phyloP scores from a whole-genome alignment of 2,113 vertebrate species.

The Macrotus californicus region DNA sequence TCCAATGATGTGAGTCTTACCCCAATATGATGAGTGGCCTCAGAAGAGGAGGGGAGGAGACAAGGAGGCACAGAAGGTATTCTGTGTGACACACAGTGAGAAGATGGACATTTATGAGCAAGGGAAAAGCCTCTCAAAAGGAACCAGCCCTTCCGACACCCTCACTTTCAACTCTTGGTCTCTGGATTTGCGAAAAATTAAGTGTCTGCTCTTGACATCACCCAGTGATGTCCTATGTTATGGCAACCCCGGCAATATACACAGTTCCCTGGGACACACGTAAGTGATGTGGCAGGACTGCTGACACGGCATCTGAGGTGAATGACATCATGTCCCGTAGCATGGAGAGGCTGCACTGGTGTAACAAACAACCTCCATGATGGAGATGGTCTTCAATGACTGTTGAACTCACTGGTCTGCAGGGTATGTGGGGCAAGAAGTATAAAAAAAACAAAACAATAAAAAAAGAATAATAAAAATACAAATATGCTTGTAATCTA shows the following conservation, averaged over 20 bases:
- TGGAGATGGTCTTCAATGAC: neutral
- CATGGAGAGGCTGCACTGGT: neutral
- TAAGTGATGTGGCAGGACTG: neutral
- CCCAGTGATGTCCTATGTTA: neutral
- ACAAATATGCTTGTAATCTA: neutral
- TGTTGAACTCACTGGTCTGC: no score
- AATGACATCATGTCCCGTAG: no score
- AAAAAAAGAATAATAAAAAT: neutral
- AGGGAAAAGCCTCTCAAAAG: neutral
- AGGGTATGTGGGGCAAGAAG: no score
- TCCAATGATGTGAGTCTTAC: neutral
- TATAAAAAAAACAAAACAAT: neutral
- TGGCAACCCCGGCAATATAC: neutral
- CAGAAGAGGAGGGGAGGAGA: neutral
- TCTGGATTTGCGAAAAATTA: neutral
- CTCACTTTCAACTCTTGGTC: neutral
- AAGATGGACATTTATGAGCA: neutral
- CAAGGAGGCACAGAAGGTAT: neutral
- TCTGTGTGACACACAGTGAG: neutral
- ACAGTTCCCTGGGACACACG: neutral
- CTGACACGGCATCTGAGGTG: neutral
- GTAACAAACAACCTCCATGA: neutral
- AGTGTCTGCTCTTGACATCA: neutral
- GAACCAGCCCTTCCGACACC: neutral
- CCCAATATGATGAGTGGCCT: neutral